Evolutionary conservation across 2,888 invertebrate species (phyloP), one percentile per base, ranked within the genome.

Genomic region (Drosophila suboccidentalis): DNA sequence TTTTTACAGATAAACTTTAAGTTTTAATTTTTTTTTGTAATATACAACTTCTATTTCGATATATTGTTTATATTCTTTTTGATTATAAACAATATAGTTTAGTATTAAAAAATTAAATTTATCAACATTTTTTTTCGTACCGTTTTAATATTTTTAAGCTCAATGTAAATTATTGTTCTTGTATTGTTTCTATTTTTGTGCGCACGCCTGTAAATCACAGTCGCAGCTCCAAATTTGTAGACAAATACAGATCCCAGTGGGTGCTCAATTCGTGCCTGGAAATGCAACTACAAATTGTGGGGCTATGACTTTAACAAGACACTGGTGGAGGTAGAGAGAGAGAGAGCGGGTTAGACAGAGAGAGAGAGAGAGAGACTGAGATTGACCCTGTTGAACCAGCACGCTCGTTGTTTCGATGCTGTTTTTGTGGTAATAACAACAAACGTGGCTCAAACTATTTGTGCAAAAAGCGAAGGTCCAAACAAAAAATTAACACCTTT

Each of bases 401-500:
- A 92, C 92, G 92, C 91, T 92, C 90, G 89, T 72, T 85, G 91
- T 86, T 91, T 43, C 49, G 46, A 26, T 86, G 88, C 65, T 86
- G 88, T 63, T 86, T 90, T 91, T 91, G 90, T 85, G 90, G 92
- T 92, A 91, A 92, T 92, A 92, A 91, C 89, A 92, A 90, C 26
- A 26, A 26, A 26, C 89, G 91, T 91, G 91, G 90, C 87, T 82
- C 43, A 29, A 91, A 91, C 91, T 91, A 91, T 91, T 91, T 91
- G 91, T 29, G 80, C 57, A 49, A 75, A 49, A 75, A 91, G 88
- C 90, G 22, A 22, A 22, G 44, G 6, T 3, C 34, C 19, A 26
- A 29, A 46, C 22, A 46, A 47, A 92, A 92, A 92, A 92, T 92
- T 92, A 92, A 92, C 92, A 92, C 92, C 92, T 92, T 90, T 86